These are phyloP conservation scores for Cephus runcator DNA, from an alignment of 2,888 invertebrate genomes.

Conservation along the genomic window DNA sequence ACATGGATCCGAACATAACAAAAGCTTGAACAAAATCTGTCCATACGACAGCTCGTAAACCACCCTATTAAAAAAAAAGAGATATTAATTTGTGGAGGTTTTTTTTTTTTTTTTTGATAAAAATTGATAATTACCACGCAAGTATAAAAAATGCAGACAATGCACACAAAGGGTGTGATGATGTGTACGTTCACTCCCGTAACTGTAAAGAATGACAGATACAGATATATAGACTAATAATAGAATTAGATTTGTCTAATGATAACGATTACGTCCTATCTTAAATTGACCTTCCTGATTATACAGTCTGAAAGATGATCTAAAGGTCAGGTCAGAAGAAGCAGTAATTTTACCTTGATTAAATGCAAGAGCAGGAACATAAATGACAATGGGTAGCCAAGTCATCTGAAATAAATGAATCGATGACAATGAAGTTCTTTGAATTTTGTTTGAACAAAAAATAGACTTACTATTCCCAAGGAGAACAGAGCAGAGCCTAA, in stretches of 20 bases:
- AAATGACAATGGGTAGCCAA: slow-evolving; percentile 83
- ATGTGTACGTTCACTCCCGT: slow-evolving; percentile 85
- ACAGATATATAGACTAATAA: background rate
- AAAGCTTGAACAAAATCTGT: slow-evolving; percentile 84
- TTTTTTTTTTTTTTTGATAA: background rate
- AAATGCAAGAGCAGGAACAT: slow-evolving; percentile 81
- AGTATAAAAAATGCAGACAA: slow-evolving; percentile 88
- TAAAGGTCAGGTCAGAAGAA: background rate
- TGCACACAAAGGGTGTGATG: slow-evolving; percentile 83
- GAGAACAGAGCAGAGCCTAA: slow-evolving; percentile 78
- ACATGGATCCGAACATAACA: slow-evolving; percentile 80
- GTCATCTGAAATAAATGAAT: slow-evolving; percentile 70
- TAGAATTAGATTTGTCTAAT: background rate
- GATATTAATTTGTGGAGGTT: slow-evolving; percentile 2
- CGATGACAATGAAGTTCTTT: background rate
- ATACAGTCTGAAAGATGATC: background rate
- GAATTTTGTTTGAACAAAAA: too few relatives aligned
- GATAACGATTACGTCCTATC: background rate
- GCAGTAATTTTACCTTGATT: slow-evolving; percentile 74
- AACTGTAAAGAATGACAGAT: slow-evolving; percentile 69
- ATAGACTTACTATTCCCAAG: slow-evolving; percentile 73
- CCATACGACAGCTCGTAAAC: slow-evolving; percentile 85
- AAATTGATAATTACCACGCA: slow-evolving; percentile 74
- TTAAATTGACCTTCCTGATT: background rate
- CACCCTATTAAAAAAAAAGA: slow-evolving; percentile 70